Evolutionary conservation across 1,140 invertebrate species (phyloP).

Genomic region (Tribolium castaneum): DNA sequence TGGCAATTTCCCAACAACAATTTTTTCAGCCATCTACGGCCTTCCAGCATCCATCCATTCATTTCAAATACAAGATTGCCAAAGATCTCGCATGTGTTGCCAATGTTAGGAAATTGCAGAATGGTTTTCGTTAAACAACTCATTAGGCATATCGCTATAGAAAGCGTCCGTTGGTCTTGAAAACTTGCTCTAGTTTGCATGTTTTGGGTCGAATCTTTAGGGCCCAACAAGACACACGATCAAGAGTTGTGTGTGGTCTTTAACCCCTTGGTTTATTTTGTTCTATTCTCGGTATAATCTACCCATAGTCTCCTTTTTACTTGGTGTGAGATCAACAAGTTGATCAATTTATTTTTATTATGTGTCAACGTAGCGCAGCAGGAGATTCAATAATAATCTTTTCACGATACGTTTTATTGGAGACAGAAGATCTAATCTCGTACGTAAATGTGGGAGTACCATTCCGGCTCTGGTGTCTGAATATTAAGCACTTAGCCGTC

Average conservation of each 20-base stretch:
- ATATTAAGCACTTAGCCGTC: too few relatives aligned
- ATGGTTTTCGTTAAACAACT: not conserved
- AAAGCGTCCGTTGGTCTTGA: not conserved
- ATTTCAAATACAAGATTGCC: conserved; percentile 21
- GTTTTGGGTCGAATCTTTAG: too few relatives aligned
- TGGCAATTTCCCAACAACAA: conserved; percentile 15
- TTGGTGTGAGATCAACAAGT: not conserved
- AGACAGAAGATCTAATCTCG: not conserved
- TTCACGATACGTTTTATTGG: not conserved
- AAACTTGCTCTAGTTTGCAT: too few relatives aligned
- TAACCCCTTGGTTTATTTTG: too few relatives aligned
- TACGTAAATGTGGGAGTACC: not conserved
- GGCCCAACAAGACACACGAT: too few relatives aligned
- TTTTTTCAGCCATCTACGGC: conserved; percentile 20
- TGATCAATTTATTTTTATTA: not conserved
- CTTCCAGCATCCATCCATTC: conserved; percentile 31
- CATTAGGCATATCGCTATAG: not conserved
- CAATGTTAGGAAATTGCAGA: conserved; percentile 7
- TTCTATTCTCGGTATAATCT: too few relatives aligned
- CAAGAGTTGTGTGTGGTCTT: too few relatives aligned
- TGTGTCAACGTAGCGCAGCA: not conserved
- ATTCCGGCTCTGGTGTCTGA: not conserved
- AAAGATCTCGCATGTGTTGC: not conserved
- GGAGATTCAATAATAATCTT: conserved; percentile 12
- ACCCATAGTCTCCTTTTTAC: too few relatives aligned